Evolutionary conservation across 2,113 vertebrate species (phyloP).

Genomic region (Coptodon rendalli): DNA sequence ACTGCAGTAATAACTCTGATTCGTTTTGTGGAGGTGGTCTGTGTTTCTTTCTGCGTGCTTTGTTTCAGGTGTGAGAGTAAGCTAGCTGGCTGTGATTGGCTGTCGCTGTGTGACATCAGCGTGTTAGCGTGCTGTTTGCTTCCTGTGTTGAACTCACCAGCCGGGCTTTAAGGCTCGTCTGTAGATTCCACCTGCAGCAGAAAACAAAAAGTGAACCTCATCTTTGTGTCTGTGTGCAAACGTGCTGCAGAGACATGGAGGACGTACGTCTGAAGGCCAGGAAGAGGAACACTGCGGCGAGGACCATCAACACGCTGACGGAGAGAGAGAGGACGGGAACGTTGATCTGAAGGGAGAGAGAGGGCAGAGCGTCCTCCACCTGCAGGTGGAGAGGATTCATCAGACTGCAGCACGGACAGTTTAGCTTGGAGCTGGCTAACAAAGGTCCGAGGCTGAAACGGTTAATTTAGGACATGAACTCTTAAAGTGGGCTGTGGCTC

Average conservation of each 20-base stretch:
- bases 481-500: neutral
- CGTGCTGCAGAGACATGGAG: neutral
- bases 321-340: constrained; percentile 67
- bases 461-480: neutral
- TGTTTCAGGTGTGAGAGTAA: neutral
- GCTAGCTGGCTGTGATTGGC: neutral
- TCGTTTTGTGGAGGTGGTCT: neutral
- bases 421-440: accelerated
- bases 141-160: constrained; percentile 56
- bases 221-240: neutral
- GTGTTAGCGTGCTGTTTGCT: neutral
- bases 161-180: constrained; percentile 35
- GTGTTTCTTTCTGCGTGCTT: neutral
- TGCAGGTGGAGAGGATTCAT: neutral
- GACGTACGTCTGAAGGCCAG: constrained; percentile 66
- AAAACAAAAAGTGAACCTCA: neutral
- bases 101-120: neutral
- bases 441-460: neutral
- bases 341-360: constrained; percentile 67
- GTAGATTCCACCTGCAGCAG: constrained; percentile 37
- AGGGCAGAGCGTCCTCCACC: constrained; percentile 58
- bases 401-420: neutral
- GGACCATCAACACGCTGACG: constrained; percentile 51
- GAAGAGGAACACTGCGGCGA: constrained; percentile 42
- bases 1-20: neutral